Evolutionary conservation across 92 coral and sea anemone genomes (phyloP), one percentile per base, ranked within the genome.

Genomic region (Zoanthus solanderi): DNA sequence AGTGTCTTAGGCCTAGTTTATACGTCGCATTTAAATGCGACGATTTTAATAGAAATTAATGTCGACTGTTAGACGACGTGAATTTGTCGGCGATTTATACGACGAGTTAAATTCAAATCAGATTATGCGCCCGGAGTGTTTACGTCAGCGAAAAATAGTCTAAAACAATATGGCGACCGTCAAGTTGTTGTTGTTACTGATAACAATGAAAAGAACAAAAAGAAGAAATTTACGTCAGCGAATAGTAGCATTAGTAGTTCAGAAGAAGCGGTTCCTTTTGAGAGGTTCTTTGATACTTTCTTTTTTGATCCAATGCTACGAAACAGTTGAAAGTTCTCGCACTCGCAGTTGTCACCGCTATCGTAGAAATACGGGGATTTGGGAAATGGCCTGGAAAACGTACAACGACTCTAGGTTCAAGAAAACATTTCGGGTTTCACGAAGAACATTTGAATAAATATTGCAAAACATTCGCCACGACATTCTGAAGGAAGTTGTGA

Each of bases 391-490:
- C 30, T 90, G 93, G 90, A 53, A 65, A 45, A 86, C 68, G 6
- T 90, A 90, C 54, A 72, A 84, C 48, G 93, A 90, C 6, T 16
- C 65, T 15, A 52, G 90, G 73, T 90, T 90, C 57, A 86, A 90
- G 42, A 84, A 79, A 86, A 86, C 93, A 44, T 90, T 90, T 73
- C 83, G 74, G 15, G 87, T 90, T n/a, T 86, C 93, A 87, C 76
- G 93, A 63, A 63, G 71, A 63, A 63, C 71, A 63, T 63, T 63
- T 63, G 14, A 17, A 28, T 16, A 63, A 14, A 63, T 63, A 63
- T 28, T 63, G 31, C 71, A 63, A 63, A 28, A 63, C 71, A 63
- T 16, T 14, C 14, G 76, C 69, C 86, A 84, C 30, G 92, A 86
- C 13, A 79, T 87, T 63, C 72, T 60, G 61, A 83, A 86, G 53